Evolutionary conservation across 1,140 invertebrate genomes (phyloP).

Genomic region (Lasioglossum baleicum): DNA sequence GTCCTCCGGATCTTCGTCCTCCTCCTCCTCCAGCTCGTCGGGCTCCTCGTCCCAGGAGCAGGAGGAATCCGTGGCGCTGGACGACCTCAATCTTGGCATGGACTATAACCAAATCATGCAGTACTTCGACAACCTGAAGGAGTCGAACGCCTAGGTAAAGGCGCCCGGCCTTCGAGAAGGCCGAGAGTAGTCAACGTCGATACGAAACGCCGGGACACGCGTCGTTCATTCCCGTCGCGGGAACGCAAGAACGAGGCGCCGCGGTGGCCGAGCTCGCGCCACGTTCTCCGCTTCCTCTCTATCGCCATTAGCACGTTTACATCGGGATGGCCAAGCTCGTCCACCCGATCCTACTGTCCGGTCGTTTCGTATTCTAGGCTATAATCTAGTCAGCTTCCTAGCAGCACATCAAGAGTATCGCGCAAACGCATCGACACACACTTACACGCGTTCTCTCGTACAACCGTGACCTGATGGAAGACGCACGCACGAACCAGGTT

Average conservation of each 20-base stretch:
- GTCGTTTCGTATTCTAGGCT: constrained; percentile 71
- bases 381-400: constrained; percentile 80
- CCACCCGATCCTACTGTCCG: constrained; percentile 32
- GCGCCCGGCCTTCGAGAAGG: constrained; percentile 58
- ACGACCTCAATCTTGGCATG: constrained; percentile 92
- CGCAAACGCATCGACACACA: constrained; percentile 48
- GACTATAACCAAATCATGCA: constrained; percentile 98
- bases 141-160: constrained; percentile 78
- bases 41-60: constrained; percentile 68
- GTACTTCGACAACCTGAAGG: constrained; percentile 98
- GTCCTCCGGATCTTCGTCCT: constrained; percentile 54
- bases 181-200: constrained; percentile 69
- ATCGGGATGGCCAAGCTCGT: constrained; percentile 12
- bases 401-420: constrained; percentile 74
- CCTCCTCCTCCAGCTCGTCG: constrained; percentile 67
- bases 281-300: constrained; percentile 30
- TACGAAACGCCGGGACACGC: constrained; percentile 47
- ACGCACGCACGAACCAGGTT: neutral
- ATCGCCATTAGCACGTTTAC: constrained; percentile 34
- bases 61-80: constrained; percentile 83
- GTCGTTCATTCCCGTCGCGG: constrained; percentile 21
- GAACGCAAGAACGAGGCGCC: too few species aligned
- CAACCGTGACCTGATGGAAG: neutral
- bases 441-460: constrained; percentile 4
- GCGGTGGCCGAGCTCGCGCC: neutral